Percentiles rank a stretch among this genome's conserved stretches.
phyloP scores from a whole-genome alignment of 1,140 invertebrate genomes.

The Drosophila micromelanica region DNA sequence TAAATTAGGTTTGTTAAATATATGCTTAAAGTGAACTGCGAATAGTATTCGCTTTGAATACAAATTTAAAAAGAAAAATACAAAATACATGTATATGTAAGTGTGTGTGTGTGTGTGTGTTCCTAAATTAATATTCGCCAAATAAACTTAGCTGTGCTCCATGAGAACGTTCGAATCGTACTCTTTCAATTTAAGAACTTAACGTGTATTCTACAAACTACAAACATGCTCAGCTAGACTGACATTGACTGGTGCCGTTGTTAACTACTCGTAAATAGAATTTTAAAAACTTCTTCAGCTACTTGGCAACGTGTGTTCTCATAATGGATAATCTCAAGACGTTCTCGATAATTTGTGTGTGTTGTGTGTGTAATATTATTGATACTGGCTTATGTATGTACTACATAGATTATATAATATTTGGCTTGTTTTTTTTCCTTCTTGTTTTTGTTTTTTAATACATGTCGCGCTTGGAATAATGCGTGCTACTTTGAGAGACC shows the following conservation, averaged over 20 bases:
- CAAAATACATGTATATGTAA: conserved; percentile 10
- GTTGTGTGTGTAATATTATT: conserved; percentile 39
- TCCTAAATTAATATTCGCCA: conserved; percentile 76
- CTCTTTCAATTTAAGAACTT: conserved; percentile 39
- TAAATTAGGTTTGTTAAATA: conserved; percentile 51
- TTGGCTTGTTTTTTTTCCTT: conserved; percentile 53
- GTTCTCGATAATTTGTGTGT: conserved; percentile 52
- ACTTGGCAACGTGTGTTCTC: conserved; percentile 67
- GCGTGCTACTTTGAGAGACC: conserved; percentile 70
- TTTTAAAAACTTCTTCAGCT: conserved; percentile 43
- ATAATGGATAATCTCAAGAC: conserved; percentile 66
- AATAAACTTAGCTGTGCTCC: conserved; percentile 52
- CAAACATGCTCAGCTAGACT: conserved; percentile 55
- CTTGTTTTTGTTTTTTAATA: conserved; percentile 50
- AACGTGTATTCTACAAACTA: conserved; percentile 58
- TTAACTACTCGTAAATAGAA: conserved; percentile 29
- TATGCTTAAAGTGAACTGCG: conserved; percentile 55
- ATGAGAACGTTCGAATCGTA: conserved; percentile 32
- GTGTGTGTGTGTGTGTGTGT: conserved; percentile 10
- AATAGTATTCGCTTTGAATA: conserved; percentile 52
- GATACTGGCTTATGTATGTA: conserved; percentile 64
- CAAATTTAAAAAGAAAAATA: conserved; percentile 40
- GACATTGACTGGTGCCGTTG: conserved; percentile 61
- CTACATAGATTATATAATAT: conserved; percentile 72
- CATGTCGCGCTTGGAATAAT: conserved; percentile 63